These are phyloP conservation scores for Aphidius ervi DNA, from an alignment of 1,140 invertebrate genomes.

Conservation along the genomic window DNA sequence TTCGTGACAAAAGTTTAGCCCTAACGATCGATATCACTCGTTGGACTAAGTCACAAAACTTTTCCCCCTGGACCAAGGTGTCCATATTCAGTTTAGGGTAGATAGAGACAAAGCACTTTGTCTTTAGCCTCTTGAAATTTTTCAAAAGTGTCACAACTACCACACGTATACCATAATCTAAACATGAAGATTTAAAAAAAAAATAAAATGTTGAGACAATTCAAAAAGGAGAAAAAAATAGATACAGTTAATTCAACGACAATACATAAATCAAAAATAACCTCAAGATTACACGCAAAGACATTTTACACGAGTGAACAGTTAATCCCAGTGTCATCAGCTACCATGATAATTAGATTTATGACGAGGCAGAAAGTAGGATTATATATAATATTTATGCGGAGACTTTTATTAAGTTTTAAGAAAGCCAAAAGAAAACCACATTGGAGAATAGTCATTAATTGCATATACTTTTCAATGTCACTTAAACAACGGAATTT, in stretches of 20 bases:
- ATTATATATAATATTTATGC: background rate
- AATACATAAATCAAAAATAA: background rate
- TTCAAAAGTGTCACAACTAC: no score
- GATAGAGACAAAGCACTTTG: no score
- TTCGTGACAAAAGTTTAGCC: no score
- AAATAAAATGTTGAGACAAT: background rate
- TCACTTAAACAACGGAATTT: no score
- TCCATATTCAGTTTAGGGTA: no score
- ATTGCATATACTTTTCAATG: no score
- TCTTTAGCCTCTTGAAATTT: no score
- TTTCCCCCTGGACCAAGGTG: no score
- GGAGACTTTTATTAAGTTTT: conserved; percentile 7
- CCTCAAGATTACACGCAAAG: conserved; percentile 2
- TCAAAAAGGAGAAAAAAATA: background rate
- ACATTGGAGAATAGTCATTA: no score
- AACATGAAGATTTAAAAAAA: background rate
- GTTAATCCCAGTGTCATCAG: conserved; percentile 9
- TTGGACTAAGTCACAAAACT: no score
- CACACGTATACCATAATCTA: no score
- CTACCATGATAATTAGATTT: conserved; percentile 12
- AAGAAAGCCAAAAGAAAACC: background rate
- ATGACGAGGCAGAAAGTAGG: background rate
- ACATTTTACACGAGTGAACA: background rate
- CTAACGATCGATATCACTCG: no score
- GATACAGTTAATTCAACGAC: background rate